Evolutionary conservation across 1,140 invertebrate genomes (phyloP).

Genomic region (Bombyx mandarina): DNA sequence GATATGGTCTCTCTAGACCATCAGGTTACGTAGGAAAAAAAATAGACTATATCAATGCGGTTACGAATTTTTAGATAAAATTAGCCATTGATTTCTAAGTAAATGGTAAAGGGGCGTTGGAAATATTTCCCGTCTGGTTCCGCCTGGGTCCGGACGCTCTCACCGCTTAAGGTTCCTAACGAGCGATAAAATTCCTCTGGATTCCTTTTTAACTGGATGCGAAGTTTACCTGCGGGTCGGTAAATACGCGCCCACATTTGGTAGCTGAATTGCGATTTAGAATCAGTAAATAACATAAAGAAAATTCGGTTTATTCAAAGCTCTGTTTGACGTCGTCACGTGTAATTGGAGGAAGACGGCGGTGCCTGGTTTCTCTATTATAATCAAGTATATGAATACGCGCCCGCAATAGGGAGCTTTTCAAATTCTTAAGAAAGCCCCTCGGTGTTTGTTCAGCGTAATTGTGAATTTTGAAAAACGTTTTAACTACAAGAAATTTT

Average conservation of each 20-base stretch:
- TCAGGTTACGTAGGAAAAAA: no score
- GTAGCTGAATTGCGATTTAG: constrained; percentile 44
- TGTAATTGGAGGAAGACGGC: not conserved
- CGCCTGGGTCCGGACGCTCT: constrained; percentile 22
- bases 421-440: no score
- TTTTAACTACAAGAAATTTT: not conserved
- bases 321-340: constrained; percentile 3
- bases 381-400: no score
- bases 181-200: constrained; percentile 55
- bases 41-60: no score
- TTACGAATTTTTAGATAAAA: no score
- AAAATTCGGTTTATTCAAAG: constrained; percentile 28
- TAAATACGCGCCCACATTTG: constrained; percentile 54
- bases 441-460: no score
- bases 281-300: constrained; percentile 41
- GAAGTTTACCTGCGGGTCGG: constrained; percentile 53
- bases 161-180: constrained; percentile 52
- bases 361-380: not conserved
- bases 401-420: no score
- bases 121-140: no score
- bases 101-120: no score
- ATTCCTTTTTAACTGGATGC: constrained; percentile 58
- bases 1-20: no score
- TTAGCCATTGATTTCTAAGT: no score
- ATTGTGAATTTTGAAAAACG: no score